These are phyloP conservation scores for Aepyceros melampus DNA, from an alignment of 2,113 vertebrate species.

Conservation along the genomic window DNA sequence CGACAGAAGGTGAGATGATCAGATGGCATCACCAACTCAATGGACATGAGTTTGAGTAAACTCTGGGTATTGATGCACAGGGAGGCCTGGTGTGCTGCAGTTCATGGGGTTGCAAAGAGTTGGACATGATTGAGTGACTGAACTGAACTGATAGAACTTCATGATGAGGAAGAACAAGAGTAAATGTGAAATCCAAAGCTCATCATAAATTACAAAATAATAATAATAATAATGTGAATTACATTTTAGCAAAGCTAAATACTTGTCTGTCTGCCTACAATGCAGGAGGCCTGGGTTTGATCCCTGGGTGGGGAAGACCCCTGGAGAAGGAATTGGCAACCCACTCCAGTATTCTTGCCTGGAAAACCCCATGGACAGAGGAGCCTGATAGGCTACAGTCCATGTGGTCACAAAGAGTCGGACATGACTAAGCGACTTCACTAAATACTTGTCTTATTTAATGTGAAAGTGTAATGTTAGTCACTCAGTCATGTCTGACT, in stretches of 20 bases:
- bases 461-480: neutral
- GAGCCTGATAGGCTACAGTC: no score
- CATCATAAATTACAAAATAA: neutral
- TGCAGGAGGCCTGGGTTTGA: no score
- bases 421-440: no score
- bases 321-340: no score
- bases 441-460: neutral
- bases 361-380: no score
- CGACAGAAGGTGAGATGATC: no score
- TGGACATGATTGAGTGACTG: neutral
- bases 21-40: no score
- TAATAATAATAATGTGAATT: neutral
- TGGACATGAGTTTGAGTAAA: neutral
- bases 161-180: neutral
- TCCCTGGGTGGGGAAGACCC: no score
- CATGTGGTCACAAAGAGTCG: no score
- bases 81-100: neutral
- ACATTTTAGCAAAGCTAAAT: neutral
- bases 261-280: no score
- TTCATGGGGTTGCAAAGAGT: neutral
- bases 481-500: neutral
- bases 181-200: neutral
- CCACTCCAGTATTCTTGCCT: no score
- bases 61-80: neutral
- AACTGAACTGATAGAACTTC: neutral